Base-by-base conservation (phyloP, 2,888 invertebrate genomes). In the Antitype chi region DNA sequence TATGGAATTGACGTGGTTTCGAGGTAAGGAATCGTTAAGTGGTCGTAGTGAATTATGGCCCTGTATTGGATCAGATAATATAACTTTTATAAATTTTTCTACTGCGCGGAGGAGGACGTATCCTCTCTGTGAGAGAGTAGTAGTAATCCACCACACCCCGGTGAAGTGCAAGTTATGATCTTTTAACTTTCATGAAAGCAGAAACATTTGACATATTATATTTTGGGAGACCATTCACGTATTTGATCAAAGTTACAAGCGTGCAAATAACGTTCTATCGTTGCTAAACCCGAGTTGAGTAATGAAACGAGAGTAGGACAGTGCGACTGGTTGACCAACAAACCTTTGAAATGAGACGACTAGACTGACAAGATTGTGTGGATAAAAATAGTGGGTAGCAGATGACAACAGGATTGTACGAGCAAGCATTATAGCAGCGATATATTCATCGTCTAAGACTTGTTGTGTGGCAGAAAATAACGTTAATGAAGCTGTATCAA, bases 301-400 rank as follows among this genome's bases (percentile, higher is more conserved):
- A 83, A 82, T 70, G 32, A 71, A 82, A 76, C 70, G 76, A 83
- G 80, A 78, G 76, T 76, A 80, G 82, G 74, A 70, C 81, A 84
- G 69, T 67, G 52, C 66, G 72, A 83, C 69, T 86, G 84, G 72
- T 80, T 86, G 83, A 82, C 84, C 82, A 86, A 87, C 76, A 85
- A 81, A 88, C 84, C 82, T 85, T 87, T 85, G 76, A 81, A 86
- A 77, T 76, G 78, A 85, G 75, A 75, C 79, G 74, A 77, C 81
- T 71, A 81, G 77, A 85, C 81, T 79, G 81, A 85, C 79, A 69
- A 76, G 81, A 77, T 80, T 25, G 72, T 69, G 70, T 59, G 70
- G 78, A 73, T 86, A 85, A 74, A 86, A 81, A 87, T 86, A 86
- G 85, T 75, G 57, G 69, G 68, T 47, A 62, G 74, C 79, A 80